Conservation (phyloP, 2,797 vertebrate species). For the Centroberyx gerrardi region DNA sequence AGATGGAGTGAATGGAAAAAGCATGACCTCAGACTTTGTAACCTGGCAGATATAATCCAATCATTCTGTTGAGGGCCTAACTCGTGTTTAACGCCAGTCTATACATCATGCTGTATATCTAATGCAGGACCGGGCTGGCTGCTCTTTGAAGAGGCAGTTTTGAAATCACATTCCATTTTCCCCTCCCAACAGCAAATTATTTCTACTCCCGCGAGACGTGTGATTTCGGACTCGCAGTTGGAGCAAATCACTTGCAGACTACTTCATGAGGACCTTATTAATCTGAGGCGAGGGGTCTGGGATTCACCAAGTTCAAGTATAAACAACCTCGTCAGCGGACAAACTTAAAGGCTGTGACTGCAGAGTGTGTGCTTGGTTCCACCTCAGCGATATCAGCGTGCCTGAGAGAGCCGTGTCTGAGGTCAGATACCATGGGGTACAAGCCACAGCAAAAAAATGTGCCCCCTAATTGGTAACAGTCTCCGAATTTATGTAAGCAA, state of each 20-base stretch:
- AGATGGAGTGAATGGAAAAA: conserved; percentile 75
- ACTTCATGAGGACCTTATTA: conserved; percentile 81
- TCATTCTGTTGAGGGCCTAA: conserved; percentile 74
- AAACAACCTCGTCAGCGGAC: conserved; percentile 80
- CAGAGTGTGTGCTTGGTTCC: conserved; percentile 64
- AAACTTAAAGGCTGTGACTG: conserved; percentile 59
- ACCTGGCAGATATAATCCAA: conserved; percentile 82
- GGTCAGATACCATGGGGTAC: conserved; percentile 66
- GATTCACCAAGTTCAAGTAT: conserved; percentile 71
- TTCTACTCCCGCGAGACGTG: conserved; percentile 79
- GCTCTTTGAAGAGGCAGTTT: conserved; percentile 80
- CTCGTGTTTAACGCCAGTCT: conserved; percentile 78
- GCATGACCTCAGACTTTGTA: conserved; percentile 82
- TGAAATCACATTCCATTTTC: conserved; percentile 84
- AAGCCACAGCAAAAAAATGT: conserved; percentile 88
- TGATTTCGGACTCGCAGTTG: conserved; percentile 82
- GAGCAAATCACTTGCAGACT: conserved; percentile 87
- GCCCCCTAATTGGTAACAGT: conserved; percentile 95
- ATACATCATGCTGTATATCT: conserved; percentile 83
- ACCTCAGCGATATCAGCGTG: conserved; percentile 68
- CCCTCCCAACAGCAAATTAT: conserved; percentile 83
- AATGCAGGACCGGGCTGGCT: conserved; percentile 79
- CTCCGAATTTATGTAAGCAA: conserved; percentile 91
- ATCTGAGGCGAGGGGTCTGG: conserved; percentile 78
- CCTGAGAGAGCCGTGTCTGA: conserved; percentile 64